phyloP scores from a whole-genome alignment of 2,113 vertebrate genomes.

The Ciconia stormi region DNA sequence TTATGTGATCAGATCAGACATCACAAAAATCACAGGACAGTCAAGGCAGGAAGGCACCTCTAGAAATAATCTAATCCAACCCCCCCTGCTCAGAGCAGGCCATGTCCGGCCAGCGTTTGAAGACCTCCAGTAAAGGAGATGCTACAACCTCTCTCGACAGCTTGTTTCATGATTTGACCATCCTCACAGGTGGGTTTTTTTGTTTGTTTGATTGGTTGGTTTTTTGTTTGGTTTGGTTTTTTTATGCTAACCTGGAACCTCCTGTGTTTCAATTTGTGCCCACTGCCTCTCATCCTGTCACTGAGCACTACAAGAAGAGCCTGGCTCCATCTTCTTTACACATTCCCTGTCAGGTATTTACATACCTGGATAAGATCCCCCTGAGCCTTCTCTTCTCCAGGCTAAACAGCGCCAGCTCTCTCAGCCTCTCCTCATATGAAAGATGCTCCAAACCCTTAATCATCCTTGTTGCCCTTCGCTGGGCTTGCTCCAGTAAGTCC shows the following conservation, averaged over 20 bases:
- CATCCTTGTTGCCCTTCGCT: background rate
- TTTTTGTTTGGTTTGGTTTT: background rate
- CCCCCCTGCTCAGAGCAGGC: background rate
- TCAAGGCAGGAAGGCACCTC: background rate
- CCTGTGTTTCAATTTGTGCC: background rate
- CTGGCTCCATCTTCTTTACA: background rate
- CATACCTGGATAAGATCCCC: background rate
- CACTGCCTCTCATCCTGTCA: background rate
- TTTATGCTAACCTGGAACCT: background rate
- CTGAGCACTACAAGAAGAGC: background rate
- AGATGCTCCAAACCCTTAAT: background rate
- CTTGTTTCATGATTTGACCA: background rate
- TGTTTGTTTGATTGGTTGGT: background rate
- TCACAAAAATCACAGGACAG: background rate
- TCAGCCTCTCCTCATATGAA: background rate
- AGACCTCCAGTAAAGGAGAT: background rate
- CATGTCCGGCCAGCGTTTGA: background rate
- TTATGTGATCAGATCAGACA: background rate
- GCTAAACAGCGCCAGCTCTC: background rate
- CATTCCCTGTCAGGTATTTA: background rate
- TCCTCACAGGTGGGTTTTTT: background rate
- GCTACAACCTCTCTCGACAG: background rate
- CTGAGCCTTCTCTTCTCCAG: background rate
- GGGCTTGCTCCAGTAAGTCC: background rate
- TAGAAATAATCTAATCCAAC: background rate